Percentiles rank a stretch among this genome's conserved stretches.
These are phyloP conservation scores for Brachyalestes nurse DNA, from an alignment of 2,797 vertebrate species.

Conservation along the genomic window DNA sequence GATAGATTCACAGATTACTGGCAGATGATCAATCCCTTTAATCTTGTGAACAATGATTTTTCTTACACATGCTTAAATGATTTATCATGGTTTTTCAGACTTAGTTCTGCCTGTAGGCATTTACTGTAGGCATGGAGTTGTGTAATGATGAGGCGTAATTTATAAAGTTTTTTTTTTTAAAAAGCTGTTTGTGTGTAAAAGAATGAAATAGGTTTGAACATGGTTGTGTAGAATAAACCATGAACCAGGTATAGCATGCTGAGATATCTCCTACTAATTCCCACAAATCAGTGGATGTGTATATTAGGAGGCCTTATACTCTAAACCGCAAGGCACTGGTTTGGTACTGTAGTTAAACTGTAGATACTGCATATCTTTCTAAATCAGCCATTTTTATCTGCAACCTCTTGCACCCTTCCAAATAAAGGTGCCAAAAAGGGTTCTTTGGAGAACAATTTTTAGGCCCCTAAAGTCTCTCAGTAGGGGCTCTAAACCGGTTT, in stretches of 20 bases:
- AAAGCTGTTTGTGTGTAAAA: too few species aligned
- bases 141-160: background rate
- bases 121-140: background rate
- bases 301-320: conserved; percentile 4
- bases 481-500: too few species aligned
- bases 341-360: conserved; percentile 44
- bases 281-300: conserved; percentile 16
- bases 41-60: background rate
- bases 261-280: conserved; percentile 4
- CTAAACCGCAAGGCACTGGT: conserved; percentile 22
- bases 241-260: conserved; percentile 22
- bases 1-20: background rate
- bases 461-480: background rate
- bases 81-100: background rate
- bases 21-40: background rate
- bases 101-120: background rate
- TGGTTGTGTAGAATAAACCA: conserved; percentile 2
- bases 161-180: background rate
- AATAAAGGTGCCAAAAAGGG: background rate
- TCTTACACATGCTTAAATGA: background rate
- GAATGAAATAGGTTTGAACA: conserved; percentile 11
- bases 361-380: conserved; percentile 6
- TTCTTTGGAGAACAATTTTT: background rate
- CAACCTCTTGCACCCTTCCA: background rate
- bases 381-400: conserved; percentile 17